Percentiles rank a stretch among this genome's conserved stretches.
Conservation (phyloP, 2,113 vertebrate genomes). For the Terrapene triunguis region DNA sequence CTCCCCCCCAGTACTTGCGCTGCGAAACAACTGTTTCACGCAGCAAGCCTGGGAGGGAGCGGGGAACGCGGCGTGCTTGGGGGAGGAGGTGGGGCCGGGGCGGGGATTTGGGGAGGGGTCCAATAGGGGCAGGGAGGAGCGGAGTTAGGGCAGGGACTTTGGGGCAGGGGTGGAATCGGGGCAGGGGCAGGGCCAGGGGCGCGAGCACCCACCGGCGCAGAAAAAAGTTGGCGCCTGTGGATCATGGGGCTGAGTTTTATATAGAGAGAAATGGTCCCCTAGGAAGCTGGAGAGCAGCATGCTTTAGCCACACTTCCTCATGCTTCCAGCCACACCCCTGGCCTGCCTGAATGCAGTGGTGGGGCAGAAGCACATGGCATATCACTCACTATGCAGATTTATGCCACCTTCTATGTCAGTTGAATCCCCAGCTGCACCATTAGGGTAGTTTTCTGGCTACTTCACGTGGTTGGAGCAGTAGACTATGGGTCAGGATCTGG, state of each 20-base stretch:
- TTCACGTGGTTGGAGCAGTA: neutral
- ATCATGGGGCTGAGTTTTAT: neutral
- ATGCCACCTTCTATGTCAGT: neutral
- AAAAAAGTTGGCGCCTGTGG: too few relatives aligned
- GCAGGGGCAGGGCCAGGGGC: too few relatives aligned
- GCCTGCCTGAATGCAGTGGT: neutral
- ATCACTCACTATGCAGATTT: neutral
- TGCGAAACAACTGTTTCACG: too few relatives aligned
- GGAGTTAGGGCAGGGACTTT: too few relatives aligned
- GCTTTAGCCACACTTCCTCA: neutral
- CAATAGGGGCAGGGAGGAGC: too few relatives aligned
- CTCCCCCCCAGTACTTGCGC: too few relatives aligned
- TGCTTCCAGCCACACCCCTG: neutral
- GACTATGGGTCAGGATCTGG: neutral
- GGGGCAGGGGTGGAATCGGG: too few relatives aligned
- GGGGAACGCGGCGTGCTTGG: too few relatives aligned
- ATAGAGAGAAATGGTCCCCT: neutral
- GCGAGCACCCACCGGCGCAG: too few relatives aligned
- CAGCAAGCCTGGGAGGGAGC: too few relatives aligned
- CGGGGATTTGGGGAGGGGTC: too few relatives aligned
- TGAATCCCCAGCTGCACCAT: neutral
- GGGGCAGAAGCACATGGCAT: neutral
- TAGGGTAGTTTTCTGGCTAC: neutral
- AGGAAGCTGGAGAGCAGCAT: neutral
- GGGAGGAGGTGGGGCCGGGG: too few relatives aligned